Conservation (phyloP, 2,113 vertebrate species). For the Onychostruthus taczanowskii region DNA sequence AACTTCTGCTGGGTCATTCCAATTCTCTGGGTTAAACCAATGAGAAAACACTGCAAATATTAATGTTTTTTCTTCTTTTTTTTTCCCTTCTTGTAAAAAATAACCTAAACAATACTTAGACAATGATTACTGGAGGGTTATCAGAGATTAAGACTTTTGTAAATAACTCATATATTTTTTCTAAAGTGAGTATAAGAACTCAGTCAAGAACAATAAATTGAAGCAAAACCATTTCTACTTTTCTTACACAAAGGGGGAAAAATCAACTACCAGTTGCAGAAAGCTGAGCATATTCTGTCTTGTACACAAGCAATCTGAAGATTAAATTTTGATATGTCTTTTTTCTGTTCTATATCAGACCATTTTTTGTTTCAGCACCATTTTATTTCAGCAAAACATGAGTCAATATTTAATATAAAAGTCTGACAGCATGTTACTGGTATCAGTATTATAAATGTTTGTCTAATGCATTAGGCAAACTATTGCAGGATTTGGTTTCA, state of each 20-base stretch:
- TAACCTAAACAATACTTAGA: not conserved
- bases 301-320: not conserved
- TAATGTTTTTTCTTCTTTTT: not conserved
- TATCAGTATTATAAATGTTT: conserved; percentile 20
- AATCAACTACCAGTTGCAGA: not conserved
- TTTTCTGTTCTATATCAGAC: not conserved
- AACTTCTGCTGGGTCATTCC: not conserved
- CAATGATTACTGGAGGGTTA: not conserved
- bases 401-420: conserved; percentile 50
- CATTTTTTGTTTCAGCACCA: not conserved
- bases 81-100: not conserved
- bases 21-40: not conserved
- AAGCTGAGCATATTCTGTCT: not conserved
- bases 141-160: not conserved
- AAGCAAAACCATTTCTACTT: not conserved
- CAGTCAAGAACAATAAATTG: not conserved
- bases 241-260: not conserved
- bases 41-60: not conserved
- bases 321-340: not conserved
- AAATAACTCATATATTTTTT: not conserved
- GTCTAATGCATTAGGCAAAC: conserved; percentile 16
- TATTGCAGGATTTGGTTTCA: not conserved
- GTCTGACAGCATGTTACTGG: not conserved
- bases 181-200: not conserved
- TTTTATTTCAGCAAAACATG: not conserved